A percentile compares a stretch with the other conserved stretches of the same genome.
Conservation (phyloP, 2,888 invertebrate species). For the Sceliomorpha sp. region DNA sequence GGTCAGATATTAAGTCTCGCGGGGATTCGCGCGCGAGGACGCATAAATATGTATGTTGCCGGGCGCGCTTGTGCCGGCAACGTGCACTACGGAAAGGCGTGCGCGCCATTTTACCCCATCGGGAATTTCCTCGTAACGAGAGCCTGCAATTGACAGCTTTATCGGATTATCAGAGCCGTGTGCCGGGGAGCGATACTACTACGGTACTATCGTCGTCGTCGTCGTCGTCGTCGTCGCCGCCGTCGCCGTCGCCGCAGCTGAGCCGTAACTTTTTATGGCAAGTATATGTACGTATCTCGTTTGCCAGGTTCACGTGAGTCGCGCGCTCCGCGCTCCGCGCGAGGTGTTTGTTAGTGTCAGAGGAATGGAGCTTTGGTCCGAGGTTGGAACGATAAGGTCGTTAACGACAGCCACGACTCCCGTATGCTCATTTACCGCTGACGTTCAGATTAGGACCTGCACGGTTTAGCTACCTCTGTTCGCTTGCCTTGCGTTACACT, state of each 20-base stretch:
- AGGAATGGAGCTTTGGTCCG: slow-evolving; percentile 30
- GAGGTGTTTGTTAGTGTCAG: slow-evolving; percentile 53
- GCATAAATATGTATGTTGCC: slow-evolving; percentile 21
- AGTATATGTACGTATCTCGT: slow-evolving; percentile 41
- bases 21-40: slow-evolving; percentile 58
- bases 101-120: slow-evolving; percentile 23
- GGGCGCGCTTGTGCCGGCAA: background rate
- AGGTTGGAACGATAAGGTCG: slow-evolving; percentile 40
- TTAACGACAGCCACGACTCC: slow-evolving; percentile 47
- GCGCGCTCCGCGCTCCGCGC: too few relatives aligned
- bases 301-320: slow-evolving; percentile 38
- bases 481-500: too few relatives aligned
- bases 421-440: slow-evolving; percentile 37
- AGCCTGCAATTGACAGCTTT: slow-evolving; percentile 65
- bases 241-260: too few relatives aligned
- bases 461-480: slow-evolving; percentile 28
- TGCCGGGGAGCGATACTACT: slow-evolving; percentile 8
- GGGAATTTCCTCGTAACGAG: slow-evolving; percentile 65
- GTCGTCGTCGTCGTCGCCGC: too few relatives aligned
- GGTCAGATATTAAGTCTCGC: slow-evolving; percentile 71
- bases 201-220: slow-evolving; percentile 28
- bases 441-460: slow-evolving; percentile 43
- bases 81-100: background rate
- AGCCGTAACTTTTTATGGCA: slow-evolving; percentile 42
- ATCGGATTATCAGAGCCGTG: slow-evolving; percentile 38